Evolutionary conservation across 2,113 vertebrate species (phyloP).

Genomic region (Mormyrus iriodes): DNA sequence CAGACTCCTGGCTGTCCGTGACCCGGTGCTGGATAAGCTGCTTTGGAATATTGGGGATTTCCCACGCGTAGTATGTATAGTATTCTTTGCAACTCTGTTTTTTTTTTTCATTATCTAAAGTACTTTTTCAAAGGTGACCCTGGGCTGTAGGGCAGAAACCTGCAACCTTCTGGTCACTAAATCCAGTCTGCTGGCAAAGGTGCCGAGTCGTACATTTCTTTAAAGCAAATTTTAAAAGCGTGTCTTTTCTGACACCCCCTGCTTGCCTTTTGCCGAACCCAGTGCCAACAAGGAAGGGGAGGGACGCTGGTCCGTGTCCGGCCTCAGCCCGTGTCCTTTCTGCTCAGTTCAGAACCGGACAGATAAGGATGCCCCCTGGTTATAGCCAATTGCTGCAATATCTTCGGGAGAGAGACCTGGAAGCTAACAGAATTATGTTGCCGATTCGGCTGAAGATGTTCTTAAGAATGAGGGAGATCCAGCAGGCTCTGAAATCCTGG

Average conservation of each 20-base stretch:
- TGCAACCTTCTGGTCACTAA: neutral
- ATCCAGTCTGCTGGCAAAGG: neutral
- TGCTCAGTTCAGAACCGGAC: neutral
- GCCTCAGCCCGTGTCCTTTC: neutral
- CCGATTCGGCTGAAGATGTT: neutral
- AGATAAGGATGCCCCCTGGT: neutral
- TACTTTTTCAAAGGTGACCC: neutral
- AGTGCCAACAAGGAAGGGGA: neutral
- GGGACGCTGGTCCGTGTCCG: neutral
- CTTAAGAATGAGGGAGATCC: neutral
- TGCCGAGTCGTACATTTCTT: neutral
- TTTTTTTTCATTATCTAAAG: neutral
- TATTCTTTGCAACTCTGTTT: neutral
- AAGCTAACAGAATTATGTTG: neutral
- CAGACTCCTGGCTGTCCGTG: neutral
- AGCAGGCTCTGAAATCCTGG: neutral
- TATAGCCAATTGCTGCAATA: neutral
- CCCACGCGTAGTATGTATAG: no score
- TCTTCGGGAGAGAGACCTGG: neutral
- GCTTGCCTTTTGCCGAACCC: neutral
- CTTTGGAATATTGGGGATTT: neutral
- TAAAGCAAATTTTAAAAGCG: neutral
- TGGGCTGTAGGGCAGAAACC: neutral
- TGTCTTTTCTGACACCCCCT: neutral
- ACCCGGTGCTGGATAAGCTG: neutral